These are phyloP conservation scores for Ditula angustiorana DNA, from an alignment of 2,888 invertebrate species.

Conservation along the genomic window DNA sequence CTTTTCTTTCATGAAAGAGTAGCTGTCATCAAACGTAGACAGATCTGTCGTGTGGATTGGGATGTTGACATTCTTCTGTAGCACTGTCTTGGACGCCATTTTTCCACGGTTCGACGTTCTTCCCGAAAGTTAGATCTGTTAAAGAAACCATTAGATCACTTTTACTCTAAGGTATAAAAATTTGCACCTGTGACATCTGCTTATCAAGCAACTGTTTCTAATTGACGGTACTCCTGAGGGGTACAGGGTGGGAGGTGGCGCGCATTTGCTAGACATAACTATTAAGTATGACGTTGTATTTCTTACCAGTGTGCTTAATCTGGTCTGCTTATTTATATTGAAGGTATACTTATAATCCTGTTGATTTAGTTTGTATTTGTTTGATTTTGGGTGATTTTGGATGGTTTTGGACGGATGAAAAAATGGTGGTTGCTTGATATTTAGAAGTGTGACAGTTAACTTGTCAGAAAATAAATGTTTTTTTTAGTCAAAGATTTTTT, in stretches of 20 bases:
- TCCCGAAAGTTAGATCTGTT: not conserved
- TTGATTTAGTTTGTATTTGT: constrained; percentile 8
- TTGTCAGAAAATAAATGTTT: not conserved
- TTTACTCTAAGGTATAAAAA: too few relatives aligned
- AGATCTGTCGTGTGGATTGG: constrained; percentile 56
- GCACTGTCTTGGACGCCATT: constrained; percentile 41
- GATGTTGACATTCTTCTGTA: constrained; percentile 48
- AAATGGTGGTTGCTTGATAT: not conserved
- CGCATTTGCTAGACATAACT: not conserved
- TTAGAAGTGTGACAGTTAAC: not conserved
- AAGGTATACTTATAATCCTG: not conserved
- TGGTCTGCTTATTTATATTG: not conserved
- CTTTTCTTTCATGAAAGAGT: constrained; percentile 55
- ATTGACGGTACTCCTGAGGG: too few relatives aligned
- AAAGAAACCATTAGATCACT: not conserved
- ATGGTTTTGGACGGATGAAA: not conserved
- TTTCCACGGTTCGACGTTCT: not conserved
- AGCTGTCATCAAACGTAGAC: constrained; percentile 57
- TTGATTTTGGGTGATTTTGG: too few relatives aligned
- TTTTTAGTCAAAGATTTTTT: not conserved
- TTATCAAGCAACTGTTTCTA: too few relatives aligned
- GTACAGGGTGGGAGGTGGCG: too few relatives aligned
- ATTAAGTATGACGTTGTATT: not conserved
- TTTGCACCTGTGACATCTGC: too few relatives aligned
- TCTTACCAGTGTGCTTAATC: not conserved